Evolutionary conservation across 2,797 vertebrate genomes (phyloP), one percentile per base, ranked within the genome.

Genomic region (Astyanax mexicanus): DNA sequence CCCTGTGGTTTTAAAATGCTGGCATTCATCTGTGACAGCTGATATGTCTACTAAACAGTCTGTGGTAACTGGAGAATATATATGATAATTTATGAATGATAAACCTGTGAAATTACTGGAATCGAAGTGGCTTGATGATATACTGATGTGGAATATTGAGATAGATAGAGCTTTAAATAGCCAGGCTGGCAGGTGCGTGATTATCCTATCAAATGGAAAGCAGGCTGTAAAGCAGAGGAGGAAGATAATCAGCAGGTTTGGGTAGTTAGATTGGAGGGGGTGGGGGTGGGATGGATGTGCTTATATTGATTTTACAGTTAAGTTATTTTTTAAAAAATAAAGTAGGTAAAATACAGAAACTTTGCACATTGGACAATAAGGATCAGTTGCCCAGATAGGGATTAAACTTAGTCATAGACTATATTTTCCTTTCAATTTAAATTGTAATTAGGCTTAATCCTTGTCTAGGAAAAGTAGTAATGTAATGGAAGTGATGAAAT

Each of bases 141-240:
- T 60, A 23, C 12, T 32, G 19, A 51, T 21, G 29, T 10, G 27
- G 10, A 23, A n/a, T 29, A 19, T 17, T 47, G 11, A 49, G 17
- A 67, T 32, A 67, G 37, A n/a, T 2, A 11, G 9, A 11, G n/a
- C 11, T 51, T 13, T 49, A 51, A 51, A 51, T 45, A 29, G 17
- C 3, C 25, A 12, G 42, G 7, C 40, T 66, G 42, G 13, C 40
- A n/a, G 40, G 17, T 52, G 29, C 27, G 44, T 60, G 32, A 47
- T 57, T 66, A 44, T 57, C 12, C 40, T 19, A 0, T 44, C 35
- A 45, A 35, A 35, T 7, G 72, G 21, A 68, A 25, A 67, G 6
- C 11, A 44, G 13, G 38, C 51, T 23, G 44, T 68, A 68, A 58
- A 68, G 37, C 25, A 74, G n/a, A 29, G 32, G 8, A 29, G 35